Base-by-base conservation (phyloP, 2,797 vertebrate species). In the Somateria mollissima region DNA sequence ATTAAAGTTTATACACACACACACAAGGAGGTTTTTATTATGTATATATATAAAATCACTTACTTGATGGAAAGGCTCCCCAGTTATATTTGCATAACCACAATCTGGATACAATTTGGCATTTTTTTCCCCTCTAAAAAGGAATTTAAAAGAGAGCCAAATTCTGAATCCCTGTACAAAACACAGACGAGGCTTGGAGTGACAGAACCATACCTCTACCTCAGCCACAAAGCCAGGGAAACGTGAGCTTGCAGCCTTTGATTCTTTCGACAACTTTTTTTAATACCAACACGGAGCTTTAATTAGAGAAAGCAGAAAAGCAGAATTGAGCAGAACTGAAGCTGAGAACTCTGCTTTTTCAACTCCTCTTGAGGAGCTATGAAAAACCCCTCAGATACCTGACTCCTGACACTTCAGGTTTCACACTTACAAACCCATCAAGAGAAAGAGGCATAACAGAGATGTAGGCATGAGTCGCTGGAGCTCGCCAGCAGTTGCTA, bases 21-120 rank as follows among this genome's bases (percentile, higher is more conserved):
- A 22, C 24, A 6, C 14, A 45, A 81, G 84, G 87, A 28, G 10
- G 43, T 54, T 53, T 92, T 94, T 91, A 90, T 92, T 92, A 58
- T 10, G 70, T 82, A 28, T 62, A 45, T 60, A 49, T 95, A 95
- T 92, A 94, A 95, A 95, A 94, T 74, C 76, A 88, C 54, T 53
- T 43, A 39, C 69, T 78, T 15, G 62, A 37, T 30, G 80, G 66
- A 87, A 84, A 93, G 67, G 65, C 78, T 72, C 56, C 67, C 78
- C 43, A 11, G 36, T 72, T 49, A 36, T 5, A 76, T n/a, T 86
- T 66, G 66, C 54, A 37, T 14, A 77, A 84, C n/a, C 67, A 81
- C 67, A 20, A 73, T 19, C 92, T 70, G 71, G 87, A 78, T 39
- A 66, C 8, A 51, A 64, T 91, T 93, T 70, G 92, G 91, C 91